Evolutionary conservation across 2,113 vertebrate species (phyloP).

Genomic region (Falco punctatus): DNA sequence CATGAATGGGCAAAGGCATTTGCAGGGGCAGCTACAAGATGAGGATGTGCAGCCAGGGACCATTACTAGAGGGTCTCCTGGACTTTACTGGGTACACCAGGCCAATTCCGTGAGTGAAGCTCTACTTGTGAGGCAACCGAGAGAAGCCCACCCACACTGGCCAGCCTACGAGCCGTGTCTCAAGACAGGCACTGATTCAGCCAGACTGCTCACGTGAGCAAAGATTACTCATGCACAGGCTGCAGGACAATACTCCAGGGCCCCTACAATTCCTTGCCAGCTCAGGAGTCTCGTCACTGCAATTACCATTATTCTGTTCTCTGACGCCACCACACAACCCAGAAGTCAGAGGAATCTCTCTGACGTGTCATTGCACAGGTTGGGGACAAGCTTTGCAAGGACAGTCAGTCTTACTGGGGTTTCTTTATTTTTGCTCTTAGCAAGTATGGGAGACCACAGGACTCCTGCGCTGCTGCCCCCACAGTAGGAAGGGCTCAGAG

Average conservation of each 20-base stretch:
- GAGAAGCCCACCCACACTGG: not conserved
- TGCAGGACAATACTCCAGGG: not conserved
- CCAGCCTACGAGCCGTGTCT: not conserved
- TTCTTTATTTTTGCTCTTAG: not conserved
- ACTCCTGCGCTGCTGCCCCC: not conserved
- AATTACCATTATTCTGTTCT: not conserved
- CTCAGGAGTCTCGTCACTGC: not conserved
- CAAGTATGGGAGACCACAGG: not conserved
- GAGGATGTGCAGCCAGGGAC: not conserved
- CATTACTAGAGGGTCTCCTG: not conserved
- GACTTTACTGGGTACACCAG: not conserved
- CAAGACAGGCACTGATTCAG: conserved; percentile 4
- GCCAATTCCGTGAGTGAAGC: not conserved
- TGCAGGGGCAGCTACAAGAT: not conserved
- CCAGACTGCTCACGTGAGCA: not conserved
- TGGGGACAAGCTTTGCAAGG: not conserved
- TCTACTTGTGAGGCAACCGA: not conserved
- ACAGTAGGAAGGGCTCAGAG: not conserved
- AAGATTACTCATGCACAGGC: not conserved
- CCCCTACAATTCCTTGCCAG: not conserved
- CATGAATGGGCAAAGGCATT: not conserved
- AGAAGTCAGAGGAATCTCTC: not conserved
- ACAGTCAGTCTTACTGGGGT: not conserved
- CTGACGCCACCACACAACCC: not conserved
- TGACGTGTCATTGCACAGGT: not conserved